Evolutionary conservation across 2,888 invertebrate species (phyloP).

Genomic region (Electrophaes corylata): DNA sequence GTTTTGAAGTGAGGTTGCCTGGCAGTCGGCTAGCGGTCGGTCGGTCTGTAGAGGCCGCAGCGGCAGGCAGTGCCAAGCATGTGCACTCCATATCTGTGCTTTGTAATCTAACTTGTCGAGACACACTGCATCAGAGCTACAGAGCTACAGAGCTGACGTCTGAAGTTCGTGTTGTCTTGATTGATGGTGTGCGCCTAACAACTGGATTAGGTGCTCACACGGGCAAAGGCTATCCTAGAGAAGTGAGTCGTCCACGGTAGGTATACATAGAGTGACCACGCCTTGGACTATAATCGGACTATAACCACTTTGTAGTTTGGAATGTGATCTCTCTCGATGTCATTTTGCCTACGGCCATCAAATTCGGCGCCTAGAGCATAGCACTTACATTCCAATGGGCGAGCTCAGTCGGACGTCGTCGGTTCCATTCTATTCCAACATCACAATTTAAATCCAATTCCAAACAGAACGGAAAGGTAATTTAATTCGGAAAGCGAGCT

Average conservation of each 20-base stretch:
- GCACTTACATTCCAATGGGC: no score
- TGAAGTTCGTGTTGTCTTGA: constrained; percentile 2
- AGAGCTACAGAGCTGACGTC: constrained; percentile 5
- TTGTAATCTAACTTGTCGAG: constrained; percentile 12
- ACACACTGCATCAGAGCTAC: background rate
- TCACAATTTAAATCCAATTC: constrained; percentile 6
- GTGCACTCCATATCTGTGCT: constrained; percentile 10
- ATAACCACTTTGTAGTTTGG: no score
- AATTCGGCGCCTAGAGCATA: no score
- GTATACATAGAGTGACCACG: no score
- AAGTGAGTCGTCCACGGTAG: no score
- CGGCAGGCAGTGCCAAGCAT: background rate
- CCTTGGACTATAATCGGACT: no score
- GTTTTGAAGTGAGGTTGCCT: no score
- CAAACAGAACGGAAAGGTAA: constrained; percentile 13
- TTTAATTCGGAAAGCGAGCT: constrained; percentile 5
- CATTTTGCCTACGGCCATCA: no score
- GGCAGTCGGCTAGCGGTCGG: background rate
- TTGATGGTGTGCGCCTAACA: constrained; percentile 10
- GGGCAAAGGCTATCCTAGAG: no score
- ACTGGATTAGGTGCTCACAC: background rate
- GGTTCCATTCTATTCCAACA: background rate
- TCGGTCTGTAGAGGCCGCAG: background rate
- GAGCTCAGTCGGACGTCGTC: no score
- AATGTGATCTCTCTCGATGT: no score